Evolutionary conservation across 2,888 invertebrate species (phyloP).

Genomic region (Dicycla oo): DNA sequence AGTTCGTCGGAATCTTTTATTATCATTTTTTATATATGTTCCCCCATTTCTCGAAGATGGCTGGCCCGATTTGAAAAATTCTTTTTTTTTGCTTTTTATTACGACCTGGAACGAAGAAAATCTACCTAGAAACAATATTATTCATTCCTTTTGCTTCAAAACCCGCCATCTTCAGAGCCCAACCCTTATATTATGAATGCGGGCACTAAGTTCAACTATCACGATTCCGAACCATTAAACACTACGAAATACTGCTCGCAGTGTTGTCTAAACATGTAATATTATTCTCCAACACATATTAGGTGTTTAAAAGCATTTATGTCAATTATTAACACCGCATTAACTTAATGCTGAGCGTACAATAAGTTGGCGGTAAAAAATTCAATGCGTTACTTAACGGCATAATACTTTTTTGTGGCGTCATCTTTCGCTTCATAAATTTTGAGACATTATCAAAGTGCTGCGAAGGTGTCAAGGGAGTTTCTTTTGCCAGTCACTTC

Average conservation of each 20-base stretch:
- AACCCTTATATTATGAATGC: slow-evolving; percentile 68
- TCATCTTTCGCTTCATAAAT: slow-evolving; percentile 56
- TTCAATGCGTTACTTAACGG: slow-evolving; percentile 46
- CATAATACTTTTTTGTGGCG: slow-evolving; percentile 39
- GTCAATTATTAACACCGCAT: slow-evolving; percentile 59
- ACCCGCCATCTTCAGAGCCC: slow-evolving; percentile 50
- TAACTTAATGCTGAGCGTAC: slow-evolving; percentile 39
- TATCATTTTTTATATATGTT: too few relatives aligned
- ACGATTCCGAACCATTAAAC: slow-evolving; percentile 80
- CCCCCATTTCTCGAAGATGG: too few relatives aligned
- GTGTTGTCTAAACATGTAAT: slow-evolving; percentile 44
- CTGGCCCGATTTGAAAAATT: too few relatives aligned
- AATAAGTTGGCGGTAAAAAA: slow-evolving; percentile 52
- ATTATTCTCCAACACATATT: slow-evolving; percentile 50
- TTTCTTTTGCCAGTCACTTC: slow-evolving; percentile 22
- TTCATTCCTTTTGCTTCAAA: slow-evolving; percentile 16
- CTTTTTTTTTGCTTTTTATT: too few relatives aligned
- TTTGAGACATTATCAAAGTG: slow-evolving; percentile 46
- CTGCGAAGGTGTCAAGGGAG: slow-evolving; percentile 30
- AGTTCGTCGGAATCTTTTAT: too few relatives aligned
- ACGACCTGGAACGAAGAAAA: not conserved
- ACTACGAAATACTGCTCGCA: slow-evolving; percentile 69
- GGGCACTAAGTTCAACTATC: slow-evolving; percentile 79
- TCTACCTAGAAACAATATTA: not conserved
- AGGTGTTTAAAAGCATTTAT: slow-evolving; percentile 54